Evolutionary conservation across 2,797 vertebrate species (phyloP).

Genomic region (Sebastes melanostomus): DNA sequence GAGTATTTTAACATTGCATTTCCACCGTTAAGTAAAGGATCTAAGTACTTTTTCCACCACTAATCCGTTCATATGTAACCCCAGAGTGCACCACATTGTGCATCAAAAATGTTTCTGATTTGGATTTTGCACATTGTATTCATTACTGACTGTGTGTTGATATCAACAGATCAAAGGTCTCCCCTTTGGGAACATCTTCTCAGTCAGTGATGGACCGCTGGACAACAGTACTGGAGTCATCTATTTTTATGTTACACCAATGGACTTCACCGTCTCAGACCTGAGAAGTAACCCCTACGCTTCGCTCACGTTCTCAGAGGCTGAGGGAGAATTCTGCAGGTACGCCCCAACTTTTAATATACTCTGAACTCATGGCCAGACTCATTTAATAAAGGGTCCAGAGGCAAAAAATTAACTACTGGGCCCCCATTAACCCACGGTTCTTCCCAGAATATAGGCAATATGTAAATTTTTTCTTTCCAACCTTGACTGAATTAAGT

Average conservation of each 20-base stretch:
- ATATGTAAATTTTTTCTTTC: not conserved
- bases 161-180: slow-evolving; percentile 85
- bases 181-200: slow-evolving; percentile 90
- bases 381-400: not conserved
- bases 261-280: slow-evolving; percentile 84
- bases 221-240: slow-evolving; percentile 90
- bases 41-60: not conserved
- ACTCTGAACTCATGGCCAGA: not conserved
- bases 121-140: not conserved
- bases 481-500: not conserved
- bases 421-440: not conserved
- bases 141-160: not conserved
- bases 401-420: not conserved
- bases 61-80: not conserved
- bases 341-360: slow-evolving; percentile 37
- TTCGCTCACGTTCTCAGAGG: slow-evolving; percentile 88
- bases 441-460: not conserved
- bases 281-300: slow-evolving; percentile 85
- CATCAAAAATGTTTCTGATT: not conserved
- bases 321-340: slow-evolving; percentile 90
- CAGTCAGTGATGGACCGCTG: slow-evolving; percentile 87
- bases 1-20: not conserved
- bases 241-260: slow-evolving; percentile 88
- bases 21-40: not conserved
- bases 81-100: not conserved